These are phyloP conservation scores for Lithophane leautieri DNA, from an alignment of 2,888 invertebrate species.

Conservation along the genomic window DNA sequence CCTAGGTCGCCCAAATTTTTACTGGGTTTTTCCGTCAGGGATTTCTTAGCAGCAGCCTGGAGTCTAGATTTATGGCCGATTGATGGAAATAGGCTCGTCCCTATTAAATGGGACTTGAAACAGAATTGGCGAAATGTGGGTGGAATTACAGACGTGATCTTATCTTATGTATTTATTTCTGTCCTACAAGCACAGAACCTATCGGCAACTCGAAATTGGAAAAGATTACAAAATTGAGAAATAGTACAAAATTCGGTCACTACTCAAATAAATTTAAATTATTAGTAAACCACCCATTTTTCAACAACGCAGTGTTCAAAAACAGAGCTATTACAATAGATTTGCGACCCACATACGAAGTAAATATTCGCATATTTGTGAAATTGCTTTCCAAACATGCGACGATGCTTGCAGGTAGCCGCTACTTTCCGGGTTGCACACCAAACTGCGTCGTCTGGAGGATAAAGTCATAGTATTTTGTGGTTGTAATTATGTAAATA, in stretches of 20 bases:
- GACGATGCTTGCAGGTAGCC: constrained; percentile 55
- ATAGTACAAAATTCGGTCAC: fast-evolving
- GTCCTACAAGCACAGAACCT: no score
- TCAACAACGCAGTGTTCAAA: neutral
- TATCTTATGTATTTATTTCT: no score
- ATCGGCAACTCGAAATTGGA: no score
- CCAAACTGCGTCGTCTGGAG: constrained; percentile 53
- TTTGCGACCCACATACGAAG: constrained; percentile 49
- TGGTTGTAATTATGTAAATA: constrained; percentile 54
- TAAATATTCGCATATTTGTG: constrained; percentile 65
- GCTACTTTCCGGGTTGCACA: constrained; percentile 64
- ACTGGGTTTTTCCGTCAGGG: no score
- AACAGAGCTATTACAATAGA: constrained; percentile 41
- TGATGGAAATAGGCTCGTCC: no score
- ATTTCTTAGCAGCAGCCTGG: no score
- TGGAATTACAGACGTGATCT: no score
- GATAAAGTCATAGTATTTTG: constrained; percentile 48
- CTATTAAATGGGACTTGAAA: no score
- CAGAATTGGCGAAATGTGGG: no score
- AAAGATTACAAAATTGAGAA: neutral
- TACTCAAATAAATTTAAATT: constrained; percentile 1
- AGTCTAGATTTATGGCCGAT: no score
- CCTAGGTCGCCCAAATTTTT: no score
- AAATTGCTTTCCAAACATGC: constrained; percentile 71
- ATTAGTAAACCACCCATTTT: neutral